Percentiles rank a stretch among this genome's conserved stretches.
Conservation (phyloP, 2,797 vertebrate genomes). For the Pangasius macronema region DNA sequence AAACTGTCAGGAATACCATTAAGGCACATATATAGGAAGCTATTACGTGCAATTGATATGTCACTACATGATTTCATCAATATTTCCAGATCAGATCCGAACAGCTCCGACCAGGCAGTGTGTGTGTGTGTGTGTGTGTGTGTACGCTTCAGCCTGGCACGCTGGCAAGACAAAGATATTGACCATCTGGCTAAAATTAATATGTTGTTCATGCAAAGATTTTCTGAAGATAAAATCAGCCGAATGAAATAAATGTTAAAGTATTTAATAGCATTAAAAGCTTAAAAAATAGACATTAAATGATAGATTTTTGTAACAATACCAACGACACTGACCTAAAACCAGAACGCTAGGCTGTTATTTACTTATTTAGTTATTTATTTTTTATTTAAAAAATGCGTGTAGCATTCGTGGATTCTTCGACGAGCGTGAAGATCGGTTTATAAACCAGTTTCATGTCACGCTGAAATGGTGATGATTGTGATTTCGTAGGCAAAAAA, state of each 20-base stretch:
- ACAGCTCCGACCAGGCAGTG: neutral
- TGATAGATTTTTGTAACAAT: neutral
- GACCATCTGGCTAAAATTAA: slow-evolving; percentile 15
- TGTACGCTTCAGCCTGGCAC: neutral
- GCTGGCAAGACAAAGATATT: neutral
- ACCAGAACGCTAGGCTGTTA: neutral
- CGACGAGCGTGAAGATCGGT: neutral
- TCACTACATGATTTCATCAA: neutral
- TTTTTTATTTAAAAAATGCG: neutral
- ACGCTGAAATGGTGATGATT: neutral
- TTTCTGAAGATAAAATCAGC: neutral
- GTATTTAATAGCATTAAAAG: neutral
- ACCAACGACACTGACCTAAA: neutral
- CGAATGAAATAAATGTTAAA: neutral
- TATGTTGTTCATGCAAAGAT: neutral
- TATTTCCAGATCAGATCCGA: slow-evolving; percentile 20
- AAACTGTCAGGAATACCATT: slow-evolving; percentile 23
- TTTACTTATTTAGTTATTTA: too few species aligned
- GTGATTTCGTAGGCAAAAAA: neutral
- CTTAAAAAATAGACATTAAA: neutral
- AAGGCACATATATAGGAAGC: slow-evolving; percentile 17
- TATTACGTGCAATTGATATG: slow-evolving; percentile 28
- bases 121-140: too few species aligned
- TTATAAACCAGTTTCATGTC: neutral
- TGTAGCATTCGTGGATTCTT: neutral